These are phyloP conservation scores for Nemapogon koenigi DNA, from an alignment of 2,888 invertebrate species.

Conservation along the genomic window DNA sequence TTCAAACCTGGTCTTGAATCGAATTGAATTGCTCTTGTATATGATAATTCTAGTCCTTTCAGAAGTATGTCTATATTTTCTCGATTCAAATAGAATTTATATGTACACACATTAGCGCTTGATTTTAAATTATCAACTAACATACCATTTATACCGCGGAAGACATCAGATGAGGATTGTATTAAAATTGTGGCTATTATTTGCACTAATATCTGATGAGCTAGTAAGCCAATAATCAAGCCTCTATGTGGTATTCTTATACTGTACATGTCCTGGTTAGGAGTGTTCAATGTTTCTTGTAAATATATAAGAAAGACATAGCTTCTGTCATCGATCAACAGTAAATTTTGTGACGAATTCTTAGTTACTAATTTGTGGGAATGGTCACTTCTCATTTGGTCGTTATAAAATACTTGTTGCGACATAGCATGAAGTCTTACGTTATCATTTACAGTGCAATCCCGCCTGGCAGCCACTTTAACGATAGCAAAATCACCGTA, in stretches of 20 bases:
- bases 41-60: conserved; percentile 82
- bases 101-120: conserved; percentile 45
- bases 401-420: conserved; percentile 83
- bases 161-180: conserved; percentile 71
- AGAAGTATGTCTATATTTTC: conserved; percentile 74
- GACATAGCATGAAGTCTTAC: conserved; percentile 86
- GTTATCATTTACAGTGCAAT: conserved; percentile 84
- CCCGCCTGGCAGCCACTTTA: conserved; percentile 90
- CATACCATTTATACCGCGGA: conserved; percentile 69
- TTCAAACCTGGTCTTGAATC: conserved; percentile 91
- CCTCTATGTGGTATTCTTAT: conserved; percentile 87
- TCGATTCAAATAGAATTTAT: conserved; percentile 59
- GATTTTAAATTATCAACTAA: conserved; percentile 58
- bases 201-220: conserved; percentile 92
- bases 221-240: conserved; percentile 85
- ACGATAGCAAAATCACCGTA: conserved; percentile 92
- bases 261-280: conserved; percentile 79
- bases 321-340: conserved; percentile 80
- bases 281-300: conserved; percentile 71
- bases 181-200: conserved; percentile 87
- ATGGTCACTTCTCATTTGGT: conserved; percentile 43
- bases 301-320: conserved; percentile 89
- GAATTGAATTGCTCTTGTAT: conserved; percentile 83
- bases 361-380: conserved; percentile 38
- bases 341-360: conserved; percentile 47